Conservation (phyloP, 2,797 vertebrate species). For the Lepus oiostolus region DNA sequence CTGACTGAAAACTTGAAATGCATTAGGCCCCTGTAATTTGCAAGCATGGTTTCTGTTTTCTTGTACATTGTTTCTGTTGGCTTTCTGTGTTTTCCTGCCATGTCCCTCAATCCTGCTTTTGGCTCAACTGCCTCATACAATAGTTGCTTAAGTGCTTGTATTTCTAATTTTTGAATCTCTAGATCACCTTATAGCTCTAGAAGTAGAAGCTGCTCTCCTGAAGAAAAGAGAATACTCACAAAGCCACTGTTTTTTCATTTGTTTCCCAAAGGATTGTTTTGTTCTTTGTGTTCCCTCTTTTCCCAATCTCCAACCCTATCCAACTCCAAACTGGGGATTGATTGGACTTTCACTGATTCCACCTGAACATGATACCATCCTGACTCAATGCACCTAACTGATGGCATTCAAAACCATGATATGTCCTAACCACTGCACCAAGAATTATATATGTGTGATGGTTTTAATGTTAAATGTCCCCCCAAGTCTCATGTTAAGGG, state of each 20-base stretch:
- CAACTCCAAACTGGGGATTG: not conserved
- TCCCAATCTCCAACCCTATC: not conserved
- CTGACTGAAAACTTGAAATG: not conserved
- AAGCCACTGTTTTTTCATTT: not conserved
- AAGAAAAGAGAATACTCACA: not conserved
- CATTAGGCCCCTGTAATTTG: not conserved
- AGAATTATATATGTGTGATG: no score
- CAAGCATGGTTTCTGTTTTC: not conserved
- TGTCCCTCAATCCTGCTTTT: not conserved
- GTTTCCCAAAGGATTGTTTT: not conserved
- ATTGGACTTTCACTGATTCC: not conserved
- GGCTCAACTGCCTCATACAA: not conserved
- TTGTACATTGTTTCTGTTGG: not conserved
- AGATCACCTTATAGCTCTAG: not conserved
- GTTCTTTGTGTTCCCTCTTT: not conserved
- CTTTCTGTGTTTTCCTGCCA: not conserved
- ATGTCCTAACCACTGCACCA: accelerated
- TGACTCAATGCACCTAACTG: accelerated
- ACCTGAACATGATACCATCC: not conserved
- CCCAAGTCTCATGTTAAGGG: no score
- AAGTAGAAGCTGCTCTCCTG: not conserved
- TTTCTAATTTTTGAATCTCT: not conserved
- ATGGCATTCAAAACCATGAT: not conserved
- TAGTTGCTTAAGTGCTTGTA: not conserved
- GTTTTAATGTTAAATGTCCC: no score